A percentile compares a stretch with the other conserved stretches of the same genome.
Evolutionary conservation across 2,113 vertebrate species (phyloP).

Genomic region (Nestor notabilis): DNA sequence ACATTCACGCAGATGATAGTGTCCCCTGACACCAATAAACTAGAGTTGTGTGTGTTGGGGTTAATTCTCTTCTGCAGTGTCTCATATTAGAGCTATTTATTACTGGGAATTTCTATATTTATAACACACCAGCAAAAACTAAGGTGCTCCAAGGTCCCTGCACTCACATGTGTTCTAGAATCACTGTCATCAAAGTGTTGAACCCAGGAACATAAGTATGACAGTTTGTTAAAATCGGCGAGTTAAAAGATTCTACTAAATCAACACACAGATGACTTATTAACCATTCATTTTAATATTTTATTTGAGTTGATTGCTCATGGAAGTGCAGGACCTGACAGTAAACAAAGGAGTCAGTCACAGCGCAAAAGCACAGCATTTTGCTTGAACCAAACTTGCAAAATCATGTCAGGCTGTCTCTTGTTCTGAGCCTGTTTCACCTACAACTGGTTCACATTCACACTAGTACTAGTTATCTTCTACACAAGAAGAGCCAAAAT

Average conservation of each 20-base stretch:
- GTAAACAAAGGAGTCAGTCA: neutral
- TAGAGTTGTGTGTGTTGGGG: neutral
- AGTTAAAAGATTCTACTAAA: conserved; percentile 3
- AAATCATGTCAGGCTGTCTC: neutral
- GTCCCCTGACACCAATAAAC: neutral
- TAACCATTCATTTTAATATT: conserved; percentile 16
- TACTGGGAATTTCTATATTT: neutral
- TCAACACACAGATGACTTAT: conserved; percentile 21
- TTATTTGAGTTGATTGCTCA: neutral
- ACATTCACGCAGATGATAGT: neutral
- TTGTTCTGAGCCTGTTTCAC: neutral
- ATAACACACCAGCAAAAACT: neutral
- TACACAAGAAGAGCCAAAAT: neutral
- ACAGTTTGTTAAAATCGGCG: neutral
- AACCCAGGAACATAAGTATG: neutral
- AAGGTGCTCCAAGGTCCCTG: neutral
- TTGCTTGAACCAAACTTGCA: neutral
- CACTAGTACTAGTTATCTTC: neutral
- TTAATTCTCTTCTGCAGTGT: neutral
- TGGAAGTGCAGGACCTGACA: neutral
- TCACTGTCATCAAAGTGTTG: neutral
- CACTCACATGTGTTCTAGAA: neutral
- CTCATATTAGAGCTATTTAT: neutral
- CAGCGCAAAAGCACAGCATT: neutral
- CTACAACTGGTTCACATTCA: neutral